Conservation (phyloP, 2,888 invertebrate species). For the Rhimphoctona megacephalus region DNA sequence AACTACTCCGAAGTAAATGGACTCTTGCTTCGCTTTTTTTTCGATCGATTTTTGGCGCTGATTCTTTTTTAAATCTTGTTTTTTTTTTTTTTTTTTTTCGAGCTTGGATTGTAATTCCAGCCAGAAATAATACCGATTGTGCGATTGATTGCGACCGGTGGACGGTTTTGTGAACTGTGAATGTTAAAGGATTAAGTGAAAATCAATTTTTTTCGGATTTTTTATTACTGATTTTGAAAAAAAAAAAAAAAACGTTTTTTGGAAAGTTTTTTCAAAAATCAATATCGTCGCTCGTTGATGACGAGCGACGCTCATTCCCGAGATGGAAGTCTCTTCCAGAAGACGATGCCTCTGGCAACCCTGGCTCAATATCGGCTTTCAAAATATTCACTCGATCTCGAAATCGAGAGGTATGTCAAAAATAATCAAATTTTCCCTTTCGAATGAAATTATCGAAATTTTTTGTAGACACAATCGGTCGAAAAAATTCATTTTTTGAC, state of each 20-base stretch:
- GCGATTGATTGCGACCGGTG: not conserved
- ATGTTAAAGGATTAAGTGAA: not conserved
- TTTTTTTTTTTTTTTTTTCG: not conserved
- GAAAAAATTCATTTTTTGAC: too few relatives aligned
- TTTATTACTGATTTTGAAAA: not conserved
- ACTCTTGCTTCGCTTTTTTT: not conserved
- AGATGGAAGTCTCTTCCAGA: constrained; percentile 79
- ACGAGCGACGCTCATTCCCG: constrained; percentile 36
- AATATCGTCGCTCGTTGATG: constrained; percentile 10
- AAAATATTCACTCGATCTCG: constrained; percentile 70
- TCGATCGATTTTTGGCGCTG: not conserved
- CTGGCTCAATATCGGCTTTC: constrained; percentile 78
- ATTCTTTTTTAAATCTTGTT: not conserved
- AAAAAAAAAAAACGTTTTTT: not conserved
- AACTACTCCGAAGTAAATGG: not conserved
- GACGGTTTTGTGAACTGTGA: not conserved
- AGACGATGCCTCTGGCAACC: constrained; percentile 82
- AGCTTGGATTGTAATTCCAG: not conserved
- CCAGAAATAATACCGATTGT: not conserved
- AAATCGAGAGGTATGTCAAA: constrained; percentile 76
- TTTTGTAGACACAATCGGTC: too few relatives aligned
- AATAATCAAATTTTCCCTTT: not conserved
- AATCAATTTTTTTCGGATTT: not conserved
- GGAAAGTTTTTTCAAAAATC: not conserved
- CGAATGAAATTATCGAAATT: too few relatives aligned